A percentile compares a stretch with the other conserved stretches of the same genome.
Evolutionary conservation across 2,888 invertebrate genomes (phyloP).

Genomic region (Chalcosyrphus nemorum): DNA sequence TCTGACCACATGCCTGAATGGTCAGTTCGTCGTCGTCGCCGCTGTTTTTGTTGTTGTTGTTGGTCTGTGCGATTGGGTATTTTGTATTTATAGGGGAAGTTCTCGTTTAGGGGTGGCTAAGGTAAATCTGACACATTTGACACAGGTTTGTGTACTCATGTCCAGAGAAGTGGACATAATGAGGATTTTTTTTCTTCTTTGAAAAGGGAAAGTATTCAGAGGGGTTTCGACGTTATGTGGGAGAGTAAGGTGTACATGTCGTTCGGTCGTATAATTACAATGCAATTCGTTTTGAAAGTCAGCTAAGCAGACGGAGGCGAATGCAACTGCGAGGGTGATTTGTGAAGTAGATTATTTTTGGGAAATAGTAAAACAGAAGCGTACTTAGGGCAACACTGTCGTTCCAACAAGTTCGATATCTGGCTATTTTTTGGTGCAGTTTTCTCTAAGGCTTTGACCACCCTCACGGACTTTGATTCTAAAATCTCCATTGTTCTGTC

Average conservation of each 20-base stretch:
- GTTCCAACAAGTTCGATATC: too few relatives aligned
- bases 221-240: neutral
- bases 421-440: too few relatives aligned
- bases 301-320: neutral
- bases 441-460: too few relatives aligned
- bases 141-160: conserved; percentile 23
- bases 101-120: conserved; percentile 37
- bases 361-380: neutral
- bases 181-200: neutral
- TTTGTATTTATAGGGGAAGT: conserved; percentile 14
- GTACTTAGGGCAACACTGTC: too few relatives aligned
- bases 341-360: neutral
- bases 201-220: conserved; percentile 35
- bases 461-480: too few relatives aligned
- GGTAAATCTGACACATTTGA: conserved; percentile 32
- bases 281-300: conserved; percentile 9
- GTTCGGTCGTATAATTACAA: conserved; percentile 32
- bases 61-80: conserved; percentile 48
- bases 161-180: conserved; percentile 27
- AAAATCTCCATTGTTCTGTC: too few relatives aligned
- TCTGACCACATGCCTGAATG: conserved; percentile 72
- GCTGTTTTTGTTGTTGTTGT: conserved; percentile 23
- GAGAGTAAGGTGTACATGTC: conserved; percentile 4
- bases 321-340: neutral
- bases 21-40: conserved; percentile 55